A percentile compares a stretch with the other conserved stretches of the same genome.
These are phyloP conservation scores for Pseudococcus jackbeardsleyi DNA, from an alignment of 2,888 invertebrate genomes.

Conservation along the genomic window DNA sequence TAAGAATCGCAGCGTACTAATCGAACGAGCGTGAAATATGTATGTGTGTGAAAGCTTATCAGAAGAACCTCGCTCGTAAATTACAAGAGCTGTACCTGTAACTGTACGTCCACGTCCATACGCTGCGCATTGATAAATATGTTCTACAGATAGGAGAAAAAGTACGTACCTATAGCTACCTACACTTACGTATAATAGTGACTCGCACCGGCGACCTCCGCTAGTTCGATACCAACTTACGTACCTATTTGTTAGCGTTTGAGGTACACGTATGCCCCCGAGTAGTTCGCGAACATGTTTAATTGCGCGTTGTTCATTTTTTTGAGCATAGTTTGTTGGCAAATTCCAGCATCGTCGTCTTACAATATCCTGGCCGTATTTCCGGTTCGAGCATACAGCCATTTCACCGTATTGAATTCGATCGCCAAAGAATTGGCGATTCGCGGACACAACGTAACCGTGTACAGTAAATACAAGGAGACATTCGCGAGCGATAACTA, in stretches of 20 bases:
- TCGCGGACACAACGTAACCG: slow-evolving; percentile 62
- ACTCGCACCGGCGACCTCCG: not conserved
- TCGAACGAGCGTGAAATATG: too few relatives aligned
- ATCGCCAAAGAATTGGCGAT: slow-evolving; percentile 55
- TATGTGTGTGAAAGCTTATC: not conserved
- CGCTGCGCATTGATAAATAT: too few relatives aligned
- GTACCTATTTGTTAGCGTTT: not conserved
- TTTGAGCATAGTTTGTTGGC: slow-evolving; percentile 1
- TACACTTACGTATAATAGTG: not conserved
- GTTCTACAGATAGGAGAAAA: too few relatives aligned
- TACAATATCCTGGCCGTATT: slow-evolving; percentile 63
- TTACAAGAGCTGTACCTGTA: not conserved
- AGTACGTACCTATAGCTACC: not conserved
- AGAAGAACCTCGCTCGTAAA: not conserved
- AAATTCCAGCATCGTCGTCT: not conserved
- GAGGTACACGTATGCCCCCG: not conserved
- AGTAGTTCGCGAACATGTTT: not conserved
- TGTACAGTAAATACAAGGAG: slow-evolving; percentile 38
- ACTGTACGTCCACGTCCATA: not conserved
- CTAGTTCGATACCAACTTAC: not conserved
- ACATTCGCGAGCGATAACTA: not conserved
- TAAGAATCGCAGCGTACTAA: too few relatives aligned
- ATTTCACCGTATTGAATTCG: slow-evolving; percentile 56
- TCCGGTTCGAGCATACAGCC: slow-evolving; percentile 62
- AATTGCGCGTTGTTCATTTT: not conserved